These are phyloP conservation scores for Ormia ochracea DNA, from an alignment of 2,888 invertebrate species.

Conservation along the genomic window DNA sequence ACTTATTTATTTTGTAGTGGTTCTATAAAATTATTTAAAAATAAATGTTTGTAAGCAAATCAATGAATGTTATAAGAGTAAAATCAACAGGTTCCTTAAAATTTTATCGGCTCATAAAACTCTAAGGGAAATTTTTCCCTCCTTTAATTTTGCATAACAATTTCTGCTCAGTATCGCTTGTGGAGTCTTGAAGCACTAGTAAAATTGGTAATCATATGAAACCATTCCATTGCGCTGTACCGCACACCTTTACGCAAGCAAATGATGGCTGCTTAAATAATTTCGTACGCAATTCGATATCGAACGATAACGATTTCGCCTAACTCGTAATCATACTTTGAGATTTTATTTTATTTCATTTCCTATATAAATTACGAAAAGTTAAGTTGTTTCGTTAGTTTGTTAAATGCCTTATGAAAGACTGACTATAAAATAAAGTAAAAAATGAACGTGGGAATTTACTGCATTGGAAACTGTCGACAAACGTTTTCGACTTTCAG, in stretches of 20 bases:
- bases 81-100: too few species aligned
- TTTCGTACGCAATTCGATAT: constrained; percentile 25
- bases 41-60: too few species aligned
- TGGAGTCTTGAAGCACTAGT: not conserved
- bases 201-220: not conserved
- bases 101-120: too few species aligned
- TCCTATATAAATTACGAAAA: constrained; percentile 43
- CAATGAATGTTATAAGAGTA: too few species aligned
- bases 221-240: not conserved
- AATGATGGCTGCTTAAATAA: not conserved
- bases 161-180: too few species aligned
- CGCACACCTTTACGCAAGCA: not conserved
- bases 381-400: not conserved
- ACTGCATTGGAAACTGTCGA: not conserved
- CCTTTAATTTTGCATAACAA: too few species aligned
- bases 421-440: constrained; percentile 6
- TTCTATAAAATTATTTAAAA: too few species aligned
- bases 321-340: constrained; percentile 20
- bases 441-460: constrained; percentile 52
- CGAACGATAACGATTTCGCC: not conserved
- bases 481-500: constrained; percentile 1
- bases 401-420: not conserved
- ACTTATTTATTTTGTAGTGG: too few species aligned
- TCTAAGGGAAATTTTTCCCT: too few species aligned
- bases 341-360: constrained; percentile 43